Percentiles rank a stretch among this genome's conserved stretches.
Evolutionary conservation across 2,888 invertebrate genomes (phyloP).

Genomic region (Conistra vaccinii): DNA sequence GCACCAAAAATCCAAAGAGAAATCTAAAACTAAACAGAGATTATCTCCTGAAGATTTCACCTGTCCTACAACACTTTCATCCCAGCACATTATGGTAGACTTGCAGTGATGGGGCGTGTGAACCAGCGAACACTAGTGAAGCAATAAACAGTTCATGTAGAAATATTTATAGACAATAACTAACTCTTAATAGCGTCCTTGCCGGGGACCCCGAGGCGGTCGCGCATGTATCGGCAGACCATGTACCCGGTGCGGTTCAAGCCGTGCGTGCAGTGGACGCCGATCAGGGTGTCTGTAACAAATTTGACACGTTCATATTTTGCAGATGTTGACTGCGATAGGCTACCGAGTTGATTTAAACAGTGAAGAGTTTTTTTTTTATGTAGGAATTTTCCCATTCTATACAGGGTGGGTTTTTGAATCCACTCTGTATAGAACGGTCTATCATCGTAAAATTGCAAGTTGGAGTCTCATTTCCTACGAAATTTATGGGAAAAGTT

Average conservation of each 20-base stretch:
- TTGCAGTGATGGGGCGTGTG: constrained; percentile 53
- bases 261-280: constrained; percentile 96
- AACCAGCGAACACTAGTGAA: constrained; percentile 51
- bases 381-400: background rate
- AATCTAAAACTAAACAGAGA: background rate
- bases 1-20: background rate
- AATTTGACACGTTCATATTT: constrained; percentile 44
- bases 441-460: no score
- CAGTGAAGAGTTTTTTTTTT: background rate
- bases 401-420: no score
- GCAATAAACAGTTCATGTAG: constrained; percentile 61
- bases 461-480: no score
- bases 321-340: background rate
- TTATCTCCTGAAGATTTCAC: constrained; percentile 11
- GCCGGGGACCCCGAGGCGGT: constrained; percentile 90
- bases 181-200: constrained; percentile 91
- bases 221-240: constrained; percentile 94
- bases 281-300: constrained; percentile 93
- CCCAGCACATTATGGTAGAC: constrained; percentile 14
- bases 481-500: no score
- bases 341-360: background rate
- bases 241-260: constrained; percentile 95
- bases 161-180: constrained; percentile 69
- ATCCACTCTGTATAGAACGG: no score
- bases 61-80: constrained; percentile 36